Conservation (phyloP, 1,140 invertebrate species). For the Eupristina koningsbergeri region DNA sequence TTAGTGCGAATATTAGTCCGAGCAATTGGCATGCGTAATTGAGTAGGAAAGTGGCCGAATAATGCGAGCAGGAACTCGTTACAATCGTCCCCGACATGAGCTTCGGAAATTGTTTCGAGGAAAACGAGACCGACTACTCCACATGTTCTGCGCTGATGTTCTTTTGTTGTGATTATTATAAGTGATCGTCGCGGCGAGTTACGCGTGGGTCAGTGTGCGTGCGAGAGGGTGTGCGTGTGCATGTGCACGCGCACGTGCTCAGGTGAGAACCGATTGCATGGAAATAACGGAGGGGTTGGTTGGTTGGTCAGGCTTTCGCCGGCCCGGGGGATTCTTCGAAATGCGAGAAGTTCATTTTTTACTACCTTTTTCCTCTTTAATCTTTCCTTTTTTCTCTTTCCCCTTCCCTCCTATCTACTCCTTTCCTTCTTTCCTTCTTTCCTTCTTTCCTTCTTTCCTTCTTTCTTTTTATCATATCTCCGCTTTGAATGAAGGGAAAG, state of each 20-base stretch:
- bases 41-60: conserved; percentile 25
- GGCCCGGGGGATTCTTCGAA: conserved; percentile 7
- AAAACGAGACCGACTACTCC: conserved; percentile 29
- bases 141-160: background rate
- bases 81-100: background rate
- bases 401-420: too few relatives aligned
- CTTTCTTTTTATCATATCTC: conserved; percentile 1
- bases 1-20: background rate
- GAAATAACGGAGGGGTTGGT: conserved; percentile 14
- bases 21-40: background rate
- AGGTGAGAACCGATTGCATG: background rate
- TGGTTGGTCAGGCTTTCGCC: too few relatives aligned
- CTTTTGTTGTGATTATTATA: conserved; percentile 19
- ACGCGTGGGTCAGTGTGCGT: background rate
- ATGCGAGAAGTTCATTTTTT: background rate
- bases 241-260: background rate
- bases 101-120: conserved; percentile 31
- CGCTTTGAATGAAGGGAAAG: conserved; percentile 1
- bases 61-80: conserved; percentile 12
- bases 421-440: background rate
- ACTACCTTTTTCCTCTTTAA: background rate
- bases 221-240: too few relatives aligned
- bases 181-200: background rate
- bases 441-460: background rate
- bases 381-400: background rate